Evolutionary conservation across 1,140 invertebrate genomes (phyloP).

Genomic region (Aphidius gifuensis): DNA sequence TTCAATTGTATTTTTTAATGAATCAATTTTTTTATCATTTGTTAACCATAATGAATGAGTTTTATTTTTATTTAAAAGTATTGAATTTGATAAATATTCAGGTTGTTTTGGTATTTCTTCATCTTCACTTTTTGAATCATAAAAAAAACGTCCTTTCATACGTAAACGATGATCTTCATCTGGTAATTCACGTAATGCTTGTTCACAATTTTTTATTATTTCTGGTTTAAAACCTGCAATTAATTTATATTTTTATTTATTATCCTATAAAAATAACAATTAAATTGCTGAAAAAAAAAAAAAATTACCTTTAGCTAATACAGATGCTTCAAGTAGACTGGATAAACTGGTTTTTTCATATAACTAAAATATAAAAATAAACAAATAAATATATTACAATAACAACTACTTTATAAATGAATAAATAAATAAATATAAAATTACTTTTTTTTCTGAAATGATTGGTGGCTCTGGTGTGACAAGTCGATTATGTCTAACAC

Average conservation of each 20-base stretch:
- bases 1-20: constrained; percentile 26
- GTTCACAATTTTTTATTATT: constrained; percentile 49
- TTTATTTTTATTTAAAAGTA: constrained; percentile 41
- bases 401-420: neutral
- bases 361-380: constrained; percentile 38
- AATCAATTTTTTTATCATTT: constrained; percentile 22
- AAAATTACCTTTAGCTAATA: constrained; percentile 51
- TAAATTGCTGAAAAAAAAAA: constrained; percentile 12
- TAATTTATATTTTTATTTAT: constrained; percentile 8
- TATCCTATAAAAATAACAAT: constrained; percentile 4
- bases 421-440: constrained; percentile 21
- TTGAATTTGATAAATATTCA: constrained; percentile 41
- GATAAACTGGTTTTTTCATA: constrained; percentile 56
- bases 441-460: constrained; percentile 53
- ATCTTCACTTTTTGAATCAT: constrained; percentile 39
- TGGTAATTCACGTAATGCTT: constrained; percentile 45
- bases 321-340: constrained; percentile 53
- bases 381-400: constrained; percentile 12
- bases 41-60: constrained; percentile 47
- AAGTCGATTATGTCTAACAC: constrained; percentile 40
- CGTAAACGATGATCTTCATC: constrained; percentile 50
- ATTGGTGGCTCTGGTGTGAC: constrained; percentile 52
- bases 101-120: constrained; percentile 15
- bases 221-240: constrained; percentile 49
- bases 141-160: constrained; percentile 52